Percentiles rank a stretch among this genome's conserved stretches.
Conservation (phyloP, 2,113 vertebrate species). For the Neodontobutis hainanensis region DNA sequence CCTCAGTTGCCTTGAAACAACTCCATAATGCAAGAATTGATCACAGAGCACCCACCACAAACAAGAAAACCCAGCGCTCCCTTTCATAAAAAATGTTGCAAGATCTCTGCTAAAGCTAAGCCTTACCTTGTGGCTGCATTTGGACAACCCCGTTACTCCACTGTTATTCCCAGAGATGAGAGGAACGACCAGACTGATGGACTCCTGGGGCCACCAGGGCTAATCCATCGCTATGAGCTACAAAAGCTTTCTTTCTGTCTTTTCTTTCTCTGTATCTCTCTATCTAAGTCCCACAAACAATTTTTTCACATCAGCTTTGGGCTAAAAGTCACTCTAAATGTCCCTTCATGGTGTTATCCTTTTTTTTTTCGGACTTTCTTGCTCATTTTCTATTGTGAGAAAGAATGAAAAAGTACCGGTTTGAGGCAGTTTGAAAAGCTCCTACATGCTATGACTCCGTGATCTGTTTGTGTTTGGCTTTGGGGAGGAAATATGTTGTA, state of each 20-base stretch:
- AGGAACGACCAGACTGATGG: constrained; percentile 54
- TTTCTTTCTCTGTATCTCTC: constrained; percentile 29
- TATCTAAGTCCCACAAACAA: constrained; percentile 21
- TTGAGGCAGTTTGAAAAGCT: constrained; percentile 34
- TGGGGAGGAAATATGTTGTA: constrained; percentile 19
- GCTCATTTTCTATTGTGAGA: constrained; percentile 2
- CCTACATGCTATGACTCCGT: constrained; percentile 20
- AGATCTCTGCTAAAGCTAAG: background rate
- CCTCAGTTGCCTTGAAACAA: background rate
- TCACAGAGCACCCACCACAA: background rate
- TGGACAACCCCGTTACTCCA: constrained; percentile 41
- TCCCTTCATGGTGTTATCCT: constrained; percentile 44
- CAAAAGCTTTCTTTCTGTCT: constrained; percentile 25
- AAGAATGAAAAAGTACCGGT: constrained; percentile 12
- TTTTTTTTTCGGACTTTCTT: constrained; percentile 22
- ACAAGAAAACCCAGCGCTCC: background rate
- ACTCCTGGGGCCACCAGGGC: constrained; percentile 47
- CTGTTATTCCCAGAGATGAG: constrained; percentile 49
- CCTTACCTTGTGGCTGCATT: constrained; percentile 9
- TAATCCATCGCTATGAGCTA: constrained; percentile 66
- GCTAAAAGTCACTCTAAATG: constrained; percentile 55
- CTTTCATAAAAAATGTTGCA: background rate
- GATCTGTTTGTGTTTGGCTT: constrained; percentile 39
- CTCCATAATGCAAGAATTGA: too few species aligned
- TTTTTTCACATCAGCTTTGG: constrained; percentile 49